Base-by-base conservation (phyloP, 2,888 invertebrate species). In the Cerceris ruficornis region DNA sequence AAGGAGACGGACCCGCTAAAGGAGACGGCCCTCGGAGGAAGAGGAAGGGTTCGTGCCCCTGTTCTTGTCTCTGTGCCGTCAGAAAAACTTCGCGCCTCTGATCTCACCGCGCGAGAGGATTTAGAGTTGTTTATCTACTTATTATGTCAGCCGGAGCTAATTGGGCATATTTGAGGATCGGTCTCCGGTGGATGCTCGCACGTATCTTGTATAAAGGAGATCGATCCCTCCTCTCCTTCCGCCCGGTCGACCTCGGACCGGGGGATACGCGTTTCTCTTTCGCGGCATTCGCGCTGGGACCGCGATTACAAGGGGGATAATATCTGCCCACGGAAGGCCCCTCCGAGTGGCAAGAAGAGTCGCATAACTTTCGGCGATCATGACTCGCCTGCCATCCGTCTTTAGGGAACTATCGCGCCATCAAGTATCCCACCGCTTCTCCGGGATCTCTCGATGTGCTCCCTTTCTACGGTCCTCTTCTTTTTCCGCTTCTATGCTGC, bases 101-200 rank as follows among this genome's bases (percentile, higher is more conserved):
- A 90, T 90, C 91, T 90, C 84, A 90, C 90, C 90, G 90, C 83
- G 81, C 74, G 85, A 80, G 82, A 80, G 82, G 83, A 86, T 88
- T 89, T 82, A 74, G 83, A 86, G 87, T 90, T 91, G 88, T 91
- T 91, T 89, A 90, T 91, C 90, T 90, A 90, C 91, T 91, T 91
- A 91, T 91, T 91, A 91, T 90, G 90, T 91, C 91, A 90, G 87
- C 72, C 75, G 69, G 85, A 83, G 90, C 89, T 91, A 91, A 91
- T 91, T 91, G 91, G 91, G 87, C 89, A 89, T 91, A 90, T 91
- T 90, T 86, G 88, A 84, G 82, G 87, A 86, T 84, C 82, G 77
- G 75, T 68, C 71, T 71, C 65, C 60, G 70, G 64, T 72, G 84
- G 78, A 87, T 90, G 85, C 89, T 89, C 88, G 88, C 91, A 90